Evolutionary conservation across 1,140 invertebrate species (phyloP).

Genomic region (Trichogramma pretiosum): DNA sequence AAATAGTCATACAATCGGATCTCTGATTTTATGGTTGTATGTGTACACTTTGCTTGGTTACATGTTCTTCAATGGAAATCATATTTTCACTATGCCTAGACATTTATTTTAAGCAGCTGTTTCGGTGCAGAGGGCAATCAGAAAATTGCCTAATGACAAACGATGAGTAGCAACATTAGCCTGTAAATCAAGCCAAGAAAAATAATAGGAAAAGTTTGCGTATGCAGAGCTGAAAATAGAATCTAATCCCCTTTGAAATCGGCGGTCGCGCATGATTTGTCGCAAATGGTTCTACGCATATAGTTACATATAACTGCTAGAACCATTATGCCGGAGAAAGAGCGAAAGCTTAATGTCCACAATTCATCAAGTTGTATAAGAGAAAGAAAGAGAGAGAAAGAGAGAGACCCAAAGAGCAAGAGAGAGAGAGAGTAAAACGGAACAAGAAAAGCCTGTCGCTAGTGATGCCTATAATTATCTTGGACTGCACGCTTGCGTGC

Average conservation of each 20-base stretch:
- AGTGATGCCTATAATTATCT: slow-evolving; percentile 6
- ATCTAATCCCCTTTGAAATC: slow-evolving; percentile 1
- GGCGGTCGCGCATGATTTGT: not conserved
- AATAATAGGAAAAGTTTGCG: too few species aligned
- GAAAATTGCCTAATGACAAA: too few species aligned
- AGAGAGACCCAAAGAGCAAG: too few species aligned
- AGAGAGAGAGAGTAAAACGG: slow-evolving; percentile 25
- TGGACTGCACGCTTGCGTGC: slow-evolving; percentile 9
- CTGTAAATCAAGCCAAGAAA: slow-evolving; percentile 1
- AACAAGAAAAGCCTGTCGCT: slow-evolving; percentile 26
- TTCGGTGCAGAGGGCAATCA: too few species aligned
- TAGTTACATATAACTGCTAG: slow-evolving; percentile 24
- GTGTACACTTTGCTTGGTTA: too few species aligned
- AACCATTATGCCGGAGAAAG: too few species aligned
- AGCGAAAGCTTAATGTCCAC: slow-evolving; percentile 27
- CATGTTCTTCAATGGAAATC: too few species aligned
- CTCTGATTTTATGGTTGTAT: too few species aligned
- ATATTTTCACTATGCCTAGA: too few species aligned
- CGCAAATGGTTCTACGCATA: slow-evolving; percentile 23
- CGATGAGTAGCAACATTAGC: not conserved
- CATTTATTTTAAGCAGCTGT: too few species aligned
- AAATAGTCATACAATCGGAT: too few species aligned
- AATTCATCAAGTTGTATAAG: slow-evolving; percentile 36
- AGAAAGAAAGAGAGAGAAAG: too few species aligned
- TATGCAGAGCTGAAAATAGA: not conserved